Conservation (phyloP, 2,888 invertebrate genomes). For the Synergus itoensis region DNA sequence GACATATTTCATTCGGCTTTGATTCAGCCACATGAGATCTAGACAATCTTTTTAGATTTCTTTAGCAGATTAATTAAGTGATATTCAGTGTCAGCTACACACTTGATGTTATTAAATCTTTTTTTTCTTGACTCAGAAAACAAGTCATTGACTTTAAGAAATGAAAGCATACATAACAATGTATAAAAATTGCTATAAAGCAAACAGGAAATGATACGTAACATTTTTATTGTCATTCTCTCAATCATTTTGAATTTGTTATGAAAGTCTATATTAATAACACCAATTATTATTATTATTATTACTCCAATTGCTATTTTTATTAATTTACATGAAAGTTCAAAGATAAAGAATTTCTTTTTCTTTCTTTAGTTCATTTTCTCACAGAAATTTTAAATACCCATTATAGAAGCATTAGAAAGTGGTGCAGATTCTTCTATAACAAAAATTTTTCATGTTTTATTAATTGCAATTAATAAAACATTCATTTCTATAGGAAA, state of each 20-base stretch:
- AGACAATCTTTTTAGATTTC: neutral
- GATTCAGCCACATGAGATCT: neutral
- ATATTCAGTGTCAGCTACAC: neutral
- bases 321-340: too few relatives aligned
- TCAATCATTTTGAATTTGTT: too few relatives aligned
- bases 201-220: neutral
- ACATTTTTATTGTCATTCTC: too few relatives aligned
- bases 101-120: neutral
- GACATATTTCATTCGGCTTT: neutral
- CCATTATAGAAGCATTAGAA: neutral
- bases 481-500: neutral
- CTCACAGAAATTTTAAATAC: neutral
- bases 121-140: neutral
- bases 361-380: too few relatives aligned
- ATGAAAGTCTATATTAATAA: too few relatives aligned
- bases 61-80: neutral
- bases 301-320: too few relatives aligned
- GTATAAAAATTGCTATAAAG: too few relatives aligned
- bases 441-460: neutral
- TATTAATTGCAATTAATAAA: neutral
- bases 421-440: neutral
- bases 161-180: too few relatives aligned
- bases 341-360: too few relatives aligned
- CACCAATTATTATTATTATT: too few relatives aligned
- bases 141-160: neutral